Conservation (phyloP, 1,140 invertebrate species). For the Cardiocondyla obscurior region DNA sequence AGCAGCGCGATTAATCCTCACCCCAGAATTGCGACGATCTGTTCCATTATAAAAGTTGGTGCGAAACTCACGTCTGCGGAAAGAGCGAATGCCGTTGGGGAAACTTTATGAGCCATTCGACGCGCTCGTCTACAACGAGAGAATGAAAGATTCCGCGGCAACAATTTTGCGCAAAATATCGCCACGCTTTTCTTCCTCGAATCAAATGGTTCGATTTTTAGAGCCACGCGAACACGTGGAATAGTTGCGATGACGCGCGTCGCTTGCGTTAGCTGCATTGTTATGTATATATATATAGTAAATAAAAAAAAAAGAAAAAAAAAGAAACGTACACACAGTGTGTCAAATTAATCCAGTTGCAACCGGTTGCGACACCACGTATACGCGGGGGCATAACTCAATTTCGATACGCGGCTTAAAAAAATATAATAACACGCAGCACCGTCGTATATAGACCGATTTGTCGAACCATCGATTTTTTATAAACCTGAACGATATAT, state of each 20-base stretch:
- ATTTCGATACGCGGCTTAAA: conserved; percentile 37
- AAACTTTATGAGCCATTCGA: conserved; percentile 20
- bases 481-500: conserved; percentile 5
- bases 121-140: background rate
- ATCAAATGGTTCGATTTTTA: conserved; percentile 21
- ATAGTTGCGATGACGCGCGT: background rate
- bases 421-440: conserved; percentile 44
- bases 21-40: background rate
- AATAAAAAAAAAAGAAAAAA: too few species aligned
- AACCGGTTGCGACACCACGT: conserved; percentile 10
- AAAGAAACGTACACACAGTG: background rate
- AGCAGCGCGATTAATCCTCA: background rate
- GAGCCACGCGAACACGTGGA: conserved; percentile 1
- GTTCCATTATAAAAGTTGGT: conserved; percentile 12
- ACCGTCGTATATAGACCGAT: conserved; percentile 2
- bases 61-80: background rate
- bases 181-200: background rate
- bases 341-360: conserved; percentile 47
- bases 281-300: too few species aligned
- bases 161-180: conserved; percentile 16
- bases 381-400: conserved; percentile 18
- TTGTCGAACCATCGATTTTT: conserved; percentile 45
- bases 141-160: background rate
- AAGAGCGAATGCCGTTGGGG: background rate
- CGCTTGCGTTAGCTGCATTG: background rate